These are phyloP conservation scores for Apeltes quadracus DNA, from an alignment of 2,113 vertebrate species.

Conservation along the genomic window DNA sequence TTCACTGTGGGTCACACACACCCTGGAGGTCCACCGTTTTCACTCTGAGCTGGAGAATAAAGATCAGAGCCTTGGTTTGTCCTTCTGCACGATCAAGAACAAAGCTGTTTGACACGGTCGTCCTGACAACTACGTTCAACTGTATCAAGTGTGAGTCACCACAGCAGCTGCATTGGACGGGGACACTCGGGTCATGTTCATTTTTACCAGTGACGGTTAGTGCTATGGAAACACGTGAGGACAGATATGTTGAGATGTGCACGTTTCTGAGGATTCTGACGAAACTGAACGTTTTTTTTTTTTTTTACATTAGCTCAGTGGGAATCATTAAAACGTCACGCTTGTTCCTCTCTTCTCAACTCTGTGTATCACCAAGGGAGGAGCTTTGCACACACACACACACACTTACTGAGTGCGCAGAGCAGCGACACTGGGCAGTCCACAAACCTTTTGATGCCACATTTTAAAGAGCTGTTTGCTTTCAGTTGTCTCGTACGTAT, in stretches of 20 bases:
- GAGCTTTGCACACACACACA: background rate
- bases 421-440: background rate
- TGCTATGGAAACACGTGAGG: background rate
- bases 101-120: slow-evolving; percentile 5
- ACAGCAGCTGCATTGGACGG: slow-evolving; percentile 10
- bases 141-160: slow-evolving; percentile 6
- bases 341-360: background rate
- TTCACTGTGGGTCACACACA: slow-evolving; percentile 18
- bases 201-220: background rate
- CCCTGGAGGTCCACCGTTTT: slow-evolving; percentile 1
- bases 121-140: slow-evolving; percentile 1
- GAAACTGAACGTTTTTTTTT: background rate
- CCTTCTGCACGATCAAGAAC: slow-evolving; percentile 18
- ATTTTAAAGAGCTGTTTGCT: background rate
- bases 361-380: background rate
- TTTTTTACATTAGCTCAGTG: background rate
- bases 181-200: background rate
- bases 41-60: slow-evolving; percentile 16
- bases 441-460: background rate
- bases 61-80: slow-evolving; percentile 30
- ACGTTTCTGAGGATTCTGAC: background rate
- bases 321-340: background rate
- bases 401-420: background rate
- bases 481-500: background rate
- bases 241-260: background rate